A percentile compares a stretch with the other conserved stretches of the same genome.
These are phyloP conservation scores for Dendrophyllia cribrosa DNA, from an alignment of 64 coral and sea anemone species.

Conservation along the genomic window DNA sequence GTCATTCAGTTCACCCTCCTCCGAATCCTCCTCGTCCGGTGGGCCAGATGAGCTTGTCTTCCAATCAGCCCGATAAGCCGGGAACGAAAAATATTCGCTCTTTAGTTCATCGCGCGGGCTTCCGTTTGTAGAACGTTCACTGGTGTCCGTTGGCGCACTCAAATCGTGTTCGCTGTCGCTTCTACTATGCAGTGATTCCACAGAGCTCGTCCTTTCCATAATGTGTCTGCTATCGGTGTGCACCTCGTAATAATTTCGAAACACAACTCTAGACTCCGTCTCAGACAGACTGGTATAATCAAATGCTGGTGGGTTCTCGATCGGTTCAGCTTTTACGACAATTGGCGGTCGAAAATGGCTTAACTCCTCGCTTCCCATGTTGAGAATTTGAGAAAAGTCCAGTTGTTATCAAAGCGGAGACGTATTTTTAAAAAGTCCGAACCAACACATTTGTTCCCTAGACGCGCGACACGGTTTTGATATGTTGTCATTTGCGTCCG, in stretches of 20 bases:
- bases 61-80: conserved; percentile 67
- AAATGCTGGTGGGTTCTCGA: neutral
- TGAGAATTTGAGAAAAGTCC: neutral
- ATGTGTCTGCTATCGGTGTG: conserved; percentile 2
- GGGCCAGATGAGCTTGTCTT: neutral
- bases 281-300: conserved; percentile 48
- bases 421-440: neutral
- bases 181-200: conserved; percentile 10
- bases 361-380: conserved; percentile 27
- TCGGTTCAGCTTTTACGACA: conserved; percentile 37
- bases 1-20: neutral
- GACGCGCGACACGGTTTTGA: conserved; percentile 1
- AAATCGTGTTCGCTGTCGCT: neutral
- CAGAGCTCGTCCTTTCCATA: conserved; percentile 23
- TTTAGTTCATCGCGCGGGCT: neutral
- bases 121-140: neutral
- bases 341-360: conserved; percentile 29
- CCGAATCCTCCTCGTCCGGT: conserved; percentile 5
- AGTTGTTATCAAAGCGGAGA: neutral
- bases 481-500: conserved; percentile 13
- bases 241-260: conserved; percentile 55
- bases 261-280: conserved; percentile 34
- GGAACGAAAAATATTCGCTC: conserved; percentile 69
- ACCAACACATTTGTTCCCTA: neutral
- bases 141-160: neutral